These are phyloP conservation scores for Pherbina coryleti DNA, from an alignment of 2,888 invertebrate genomes.

Conservation along the genomic window DNA sequence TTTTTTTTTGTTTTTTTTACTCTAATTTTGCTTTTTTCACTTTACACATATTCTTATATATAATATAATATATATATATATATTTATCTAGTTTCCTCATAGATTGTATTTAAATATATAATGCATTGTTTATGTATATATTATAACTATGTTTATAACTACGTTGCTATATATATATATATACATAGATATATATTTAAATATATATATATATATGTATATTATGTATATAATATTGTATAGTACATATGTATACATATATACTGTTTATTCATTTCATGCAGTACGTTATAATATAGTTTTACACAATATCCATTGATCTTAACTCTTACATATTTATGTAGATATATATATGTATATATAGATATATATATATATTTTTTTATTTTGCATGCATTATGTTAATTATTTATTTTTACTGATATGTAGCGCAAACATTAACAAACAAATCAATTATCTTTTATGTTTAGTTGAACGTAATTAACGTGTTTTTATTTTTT, in stretches of 20 bases:
- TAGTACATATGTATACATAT: no score
- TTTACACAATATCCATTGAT: constrained; percentile 18
- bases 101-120: neutral
- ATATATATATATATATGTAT: no score
- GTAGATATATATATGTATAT: no score
- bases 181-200: constrained; percentile 2
- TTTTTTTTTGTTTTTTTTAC: constrained; percentile 47
- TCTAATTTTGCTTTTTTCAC: constrained; percentile 42
- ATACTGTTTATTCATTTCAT: neutral
- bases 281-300: neutral
- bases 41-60: constrained; percentile 45
- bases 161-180: neutral
- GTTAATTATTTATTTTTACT: constrained; percentile 58
- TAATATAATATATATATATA: constrained; percentile 38
- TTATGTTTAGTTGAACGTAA: constrained; percentile 45
- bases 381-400: constrained; percentile 16
- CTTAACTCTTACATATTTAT: neutral
- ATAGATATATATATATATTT: constrained; percentile 46
- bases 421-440: constrained; percentile 70
- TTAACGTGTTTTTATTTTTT: constrained; percentile 46
- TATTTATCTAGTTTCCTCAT: constrained; percentile 48
- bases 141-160: constrained; percentile 14
- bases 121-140: constrained; percentile 21
- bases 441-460: constrained; percentile 66
- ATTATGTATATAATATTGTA: no score